These are phyloP conservation scores for Eretmochelys imbricata DNA, from an alignment of 2,113 vertebrate genomes.

Conservation along the genomic window DNA sequence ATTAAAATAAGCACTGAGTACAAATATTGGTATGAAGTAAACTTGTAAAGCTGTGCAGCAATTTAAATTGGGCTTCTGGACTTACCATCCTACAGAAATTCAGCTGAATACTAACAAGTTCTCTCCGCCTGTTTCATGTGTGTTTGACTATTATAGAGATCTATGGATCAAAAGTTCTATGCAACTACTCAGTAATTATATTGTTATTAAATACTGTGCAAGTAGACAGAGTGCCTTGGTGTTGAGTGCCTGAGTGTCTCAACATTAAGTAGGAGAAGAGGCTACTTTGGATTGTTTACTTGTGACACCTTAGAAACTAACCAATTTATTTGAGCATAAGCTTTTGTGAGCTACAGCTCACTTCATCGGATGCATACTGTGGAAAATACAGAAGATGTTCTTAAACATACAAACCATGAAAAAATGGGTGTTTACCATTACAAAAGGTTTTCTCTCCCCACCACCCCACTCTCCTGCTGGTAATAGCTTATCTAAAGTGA, in stretches of 20 bases:
- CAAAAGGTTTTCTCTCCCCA: no score
- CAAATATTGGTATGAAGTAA: fast-evolving
- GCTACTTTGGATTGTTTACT: background rate
- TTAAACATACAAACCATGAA: no score
- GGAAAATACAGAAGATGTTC: no score
- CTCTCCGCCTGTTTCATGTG: background rate
- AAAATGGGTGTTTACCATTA: no score
- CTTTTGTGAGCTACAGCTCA: no score
- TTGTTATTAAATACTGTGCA: background rate
- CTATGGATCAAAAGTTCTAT: background rate
- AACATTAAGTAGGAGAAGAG: background rate
- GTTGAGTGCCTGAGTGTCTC: background rate
- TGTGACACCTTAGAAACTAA: no score
- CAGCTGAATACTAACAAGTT: background rate
- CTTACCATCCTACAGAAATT: background rate
- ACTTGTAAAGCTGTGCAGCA: background rate
- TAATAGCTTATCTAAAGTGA: no score
- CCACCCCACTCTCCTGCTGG: no score
- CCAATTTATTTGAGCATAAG: no score
- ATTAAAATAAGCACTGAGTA: background rate
- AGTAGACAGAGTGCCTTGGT: background rate
- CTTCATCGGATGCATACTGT: no score
- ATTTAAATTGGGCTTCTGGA: background rate
- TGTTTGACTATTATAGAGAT: background rate
- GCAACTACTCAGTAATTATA: background rate